phyloP scores from a whole-genome alignment of 2,888 invertebrate species.

The Blera fallax region DNA sequence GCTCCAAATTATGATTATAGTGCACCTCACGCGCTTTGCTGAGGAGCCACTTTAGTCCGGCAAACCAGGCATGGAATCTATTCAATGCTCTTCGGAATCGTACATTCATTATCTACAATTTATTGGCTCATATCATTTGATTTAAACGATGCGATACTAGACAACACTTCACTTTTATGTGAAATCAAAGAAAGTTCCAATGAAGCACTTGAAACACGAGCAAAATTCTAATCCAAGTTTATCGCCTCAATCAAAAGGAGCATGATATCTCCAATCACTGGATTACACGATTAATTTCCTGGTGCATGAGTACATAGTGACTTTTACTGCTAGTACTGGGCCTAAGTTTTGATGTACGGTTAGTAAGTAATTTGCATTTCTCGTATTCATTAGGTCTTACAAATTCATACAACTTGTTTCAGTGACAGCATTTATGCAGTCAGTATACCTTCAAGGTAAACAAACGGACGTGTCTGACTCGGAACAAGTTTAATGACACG shows the following conservation, averaged over 20 bases:
- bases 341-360: too few species aligned
- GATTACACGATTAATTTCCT: background rate
- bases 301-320: background rate
- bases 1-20: too few species aligned
- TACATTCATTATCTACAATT: too few species aligned
- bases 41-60: too few species aligned
- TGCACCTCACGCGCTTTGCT: too few species aligned
- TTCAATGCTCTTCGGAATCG: too few species aligned
- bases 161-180: background rate
- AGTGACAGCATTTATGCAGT: background rate
- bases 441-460: background rate
- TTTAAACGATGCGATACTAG: background rate
- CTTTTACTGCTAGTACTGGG: background rate
- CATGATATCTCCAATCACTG: background rate
- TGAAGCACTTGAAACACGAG: background rate
- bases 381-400: too few species aligned
- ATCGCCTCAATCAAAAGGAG: background rate
- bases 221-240: background rate
- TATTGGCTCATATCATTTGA: background rate
- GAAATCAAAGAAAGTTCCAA: background rate
- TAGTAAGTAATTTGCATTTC: too few species aligned
- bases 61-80: too few species aligned
- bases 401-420: background rate
- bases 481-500: background rate
- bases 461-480: background rate